Conservation (phyloP, 2,113 vertebrate species). For the Progne subis region DNA sequence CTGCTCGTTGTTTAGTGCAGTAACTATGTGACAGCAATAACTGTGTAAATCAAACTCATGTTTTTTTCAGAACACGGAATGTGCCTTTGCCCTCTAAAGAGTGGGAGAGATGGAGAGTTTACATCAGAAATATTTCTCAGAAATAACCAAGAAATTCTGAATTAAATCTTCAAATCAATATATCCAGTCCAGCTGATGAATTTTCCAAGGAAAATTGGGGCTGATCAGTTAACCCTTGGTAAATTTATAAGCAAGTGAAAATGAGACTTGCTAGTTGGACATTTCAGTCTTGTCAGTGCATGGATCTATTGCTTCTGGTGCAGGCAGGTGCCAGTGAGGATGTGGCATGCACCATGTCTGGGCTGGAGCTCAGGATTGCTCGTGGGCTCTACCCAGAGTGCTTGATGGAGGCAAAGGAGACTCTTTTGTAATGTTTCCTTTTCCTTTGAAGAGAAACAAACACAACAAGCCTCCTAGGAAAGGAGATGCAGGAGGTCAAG, state of each 20-base stretch:
- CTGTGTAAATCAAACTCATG: not conserved
- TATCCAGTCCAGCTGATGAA: not conserved
- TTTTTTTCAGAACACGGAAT: not conserved
- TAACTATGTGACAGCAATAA: not conserved
- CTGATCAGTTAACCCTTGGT: not conserved
- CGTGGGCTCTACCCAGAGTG: accelerated
- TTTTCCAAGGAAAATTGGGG: not conserved
- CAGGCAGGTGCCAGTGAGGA: not conserved
- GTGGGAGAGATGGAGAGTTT: not conserved
- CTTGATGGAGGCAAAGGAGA: not conserved
- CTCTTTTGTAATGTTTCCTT: not conserved
- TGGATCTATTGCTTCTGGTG: no score
- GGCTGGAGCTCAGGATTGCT: not conserved
- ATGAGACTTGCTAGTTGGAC: not conserved
- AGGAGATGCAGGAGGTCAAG: not conserved
- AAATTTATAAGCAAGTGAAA: not conserved
- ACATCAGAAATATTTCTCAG: not conserved
- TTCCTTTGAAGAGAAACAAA: not conserved
- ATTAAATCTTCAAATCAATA: constrained; percentile 19
- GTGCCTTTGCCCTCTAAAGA: not conserved
- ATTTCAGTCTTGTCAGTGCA: not conserved
- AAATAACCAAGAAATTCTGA: not conserved
- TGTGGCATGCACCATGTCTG: accelerated
- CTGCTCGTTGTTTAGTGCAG: not conserved
- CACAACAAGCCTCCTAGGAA: not conserved